phyloP scores from a whole-genome alignment of 1,140 invertebrate species.

The Limonius californicus region DNA sequence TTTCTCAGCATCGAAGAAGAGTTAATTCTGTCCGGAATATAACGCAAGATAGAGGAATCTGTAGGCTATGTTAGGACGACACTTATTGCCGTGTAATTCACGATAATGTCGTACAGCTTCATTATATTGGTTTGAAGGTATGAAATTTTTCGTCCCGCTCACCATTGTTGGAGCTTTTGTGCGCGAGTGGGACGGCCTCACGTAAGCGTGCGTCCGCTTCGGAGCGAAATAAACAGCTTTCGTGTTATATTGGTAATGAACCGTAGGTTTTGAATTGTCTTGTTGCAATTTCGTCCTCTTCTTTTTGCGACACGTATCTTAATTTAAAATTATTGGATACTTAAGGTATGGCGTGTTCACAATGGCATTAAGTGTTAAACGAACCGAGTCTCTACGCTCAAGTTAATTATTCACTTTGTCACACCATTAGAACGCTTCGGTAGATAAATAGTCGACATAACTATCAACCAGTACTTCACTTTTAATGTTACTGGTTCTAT shows the following conservation, averaged over 20 bases:
- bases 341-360: neutral
- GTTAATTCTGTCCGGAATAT: slow-evolving; percentile 7
- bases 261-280: slow-evolving; percentile 18
- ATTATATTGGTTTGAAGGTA: slow-evolving; percentile 22
- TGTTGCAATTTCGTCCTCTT: neutral
- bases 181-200: neutral
- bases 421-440: no score
- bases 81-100: slow-evolving; percentile 31
- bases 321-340: slow-evolving; percentile 14
- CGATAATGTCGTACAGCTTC: slow-evolving; percentile 29
- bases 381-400: neutral
- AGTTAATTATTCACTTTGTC: no score
- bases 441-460: no score
- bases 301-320: slow-evolving; percentile 8
- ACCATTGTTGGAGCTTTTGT: neutral
- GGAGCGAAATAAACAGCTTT: neutral
- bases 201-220: neutral
- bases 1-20: neutral
- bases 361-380: slow-evolving; percentile 1
- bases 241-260: slow-evolving; percentile 17
- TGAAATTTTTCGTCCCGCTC: neutral
- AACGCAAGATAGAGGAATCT: slow-evolving; percentile 21
- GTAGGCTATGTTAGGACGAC: slow-evolving; percentile 24
- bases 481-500: no score
- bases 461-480: no score